Base-by-base conservation (phyloP, 2,113 vertebrate genomes). In the Emydocephalus ijimae region DNA sequence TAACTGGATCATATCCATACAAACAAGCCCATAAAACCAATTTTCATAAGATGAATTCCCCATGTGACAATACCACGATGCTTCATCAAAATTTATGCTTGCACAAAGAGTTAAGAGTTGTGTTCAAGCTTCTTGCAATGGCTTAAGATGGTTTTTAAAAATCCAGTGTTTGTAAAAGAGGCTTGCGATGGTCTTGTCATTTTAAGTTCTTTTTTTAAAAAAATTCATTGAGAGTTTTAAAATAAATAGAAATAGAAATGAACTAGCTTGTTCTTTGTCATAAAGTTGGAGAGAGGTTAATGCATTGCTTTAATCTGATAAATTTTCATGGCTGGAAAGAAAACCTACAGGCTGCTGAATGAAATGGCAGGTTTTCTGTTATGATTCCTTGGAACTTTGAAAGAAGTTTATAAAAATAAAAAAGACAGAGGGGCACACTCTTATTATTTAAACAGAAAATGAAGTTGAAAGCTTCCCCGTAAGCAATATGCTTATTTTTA, bases 401-500 rank as follows among this genome's bases (percentile, higher is more conserved):
- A 81, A 39, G 15, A 81, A 81, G 69, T 81, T 81, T 81, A 8
- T 57, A 55, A 21, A 56, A 21, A 56, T 20, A 39, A 74, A 18
- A 81, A 81, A 81, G 69, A 20, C 24, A 64, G 15, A 59, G 11
- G 34, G 8, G 50, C 34, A 26, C 55, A 24, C 39, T 54, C 55
- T 86, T 95, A 52, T 11, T 90, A 2, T 45, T 59, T 59, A 26
- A 48, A 90, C 59, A 8, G 21, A 90, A 90, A 69, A 50, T 94
- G 94, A 55, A 85, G 9, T 95, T 96, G 92, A 93, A 91, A 93
- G 86, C 92, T 95, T 57, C 45, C 89, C 91, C 94, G 91, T 93
- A 96, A 94, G 64, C 54, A 85, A 91, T 94, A 43, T 90, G 93
- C 95, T 56, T 81, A 93, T 96, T 97, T 94, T 94, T 95, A 90